Percentiles rank a stretch among this genome's conserved stretches.
Evolutionary conservation across 2,113 vertebrate species (phyloP).

Genomic region (Amia ocellicauda): DNA sequence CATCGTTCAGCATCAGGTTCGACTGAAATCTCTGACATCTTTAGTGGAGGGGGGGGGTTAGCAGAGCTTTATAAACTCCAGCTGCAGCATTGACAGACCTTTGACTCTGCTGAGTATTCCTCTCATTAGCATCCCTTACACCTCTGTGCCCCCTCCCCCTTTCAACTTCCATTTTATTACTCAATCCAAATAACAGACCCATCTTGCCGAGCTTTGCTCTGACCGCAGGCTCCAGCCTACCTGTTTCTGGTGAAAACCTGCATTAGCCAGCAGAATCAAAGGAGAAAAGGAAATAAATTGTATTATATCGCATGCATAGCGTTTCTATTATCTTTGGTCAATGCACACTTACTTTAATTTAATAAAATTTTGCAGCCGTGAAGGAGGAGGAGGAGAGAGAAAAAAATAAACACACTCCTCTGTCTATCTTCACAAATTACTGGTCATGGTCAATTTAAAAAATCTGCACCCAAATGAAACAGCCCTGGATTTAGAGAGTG

Average conservation of each 20-base stretch:
- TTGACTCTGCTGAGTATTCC: constrained; percentile 24
- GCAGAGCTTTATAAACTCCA: constrained; percentile 4
- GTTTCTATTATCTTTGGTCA: constrained; percentile 58
- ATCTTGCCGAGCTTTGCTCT: constrained; percentile 7
- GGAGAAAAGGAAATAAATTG: constrained; percentile 61
- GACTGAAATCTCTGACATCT: not conserved
- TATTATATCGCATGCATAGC: constrained; percentile 54
- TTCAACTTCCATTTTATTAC: not conserved
- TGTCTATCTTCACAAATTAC: constrained; percentile 50
- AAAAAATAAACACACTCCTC: constrained; percentile 46
- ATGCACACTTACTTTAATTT: constrained; percentile 57
- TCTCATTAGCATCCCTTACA: constrained; percentile 22
- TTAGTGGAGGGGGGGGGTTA: no score
- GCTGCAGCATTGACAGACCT: constrained; percentile 27
- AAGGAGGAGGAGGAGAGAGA: constrained; percentile 48
- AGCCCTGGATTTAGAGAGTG: not conserved
- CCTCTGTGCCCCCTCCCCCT: constrained; percentile 2
- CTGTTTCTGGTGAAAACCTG: constrained; percentile 35
- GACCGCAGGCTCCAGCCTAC: constrained; percentile 28
- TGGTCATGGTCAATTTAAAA: constrained; percentile 54
- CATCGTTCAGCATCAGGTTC: not conserved
- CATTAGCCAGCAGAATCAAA: constrained; percentile 54
- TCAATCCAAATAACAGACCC: constrained; percentile 16
- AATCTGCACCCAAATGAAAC: constrained; percentile 33
- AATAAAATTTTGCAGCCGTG: constrained; percentile 37